Conservation (phyloP, 2,888 invertebrate species). For the Tetragonisca angustula region DNA sequence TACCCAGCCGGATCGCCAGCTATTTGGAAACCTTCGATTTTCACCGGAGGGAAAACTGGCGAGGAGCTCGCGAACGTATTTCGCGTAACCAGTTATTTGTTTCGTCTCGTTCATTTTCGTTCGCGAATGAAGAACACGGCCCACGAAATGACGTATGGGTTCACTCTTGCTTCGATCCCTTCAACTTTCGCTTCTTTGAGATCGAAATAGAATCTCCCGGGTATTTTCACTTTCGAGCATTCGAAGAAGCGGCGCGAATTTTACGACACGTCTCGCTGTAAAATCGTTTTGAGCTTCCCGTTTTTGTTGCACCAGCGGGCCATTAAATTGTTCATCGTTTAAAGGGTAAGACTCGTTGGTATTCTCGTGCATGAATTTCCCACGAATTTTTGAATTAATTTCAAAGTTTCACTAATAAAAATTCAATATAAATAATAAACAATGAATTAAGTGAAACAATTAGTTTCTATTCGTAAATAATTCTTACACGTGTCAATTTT, state of each 20-base stretch:
- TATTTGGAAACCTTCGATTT: constrained; percentile 54
- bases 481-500: no score
- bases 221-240: neutral
- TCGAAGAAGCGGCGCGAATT: neutral
- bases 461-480: no score
- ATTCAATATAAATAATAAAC: no score
- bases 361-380: neutral
- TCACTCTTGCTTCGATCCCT: neutral
- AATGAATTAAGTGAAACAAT: no score
- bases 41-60: constrained; percentile 4
- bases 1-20: constrained; percentile 70
- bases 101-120: neutral
- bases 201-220: neutral
- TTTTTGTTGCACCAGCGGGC: neutral
- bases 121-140: constrained; percentile 7
- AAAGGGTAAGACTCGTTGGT: neutral
- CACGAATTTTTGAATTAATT: no score
- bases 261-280: neutral
- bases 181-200: neutral
- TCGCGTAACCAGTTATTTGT: neutral
- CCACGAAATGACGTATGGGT: neutral
- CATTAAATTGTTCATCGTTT: neutral
- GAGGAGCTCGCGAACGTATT: constrained; percentile 1
- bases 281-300: neutral
- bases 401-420: no score